phyloP scores from a whole-genome alignment of 2,113 vertebrate species.

The Murina feae region DNA sequence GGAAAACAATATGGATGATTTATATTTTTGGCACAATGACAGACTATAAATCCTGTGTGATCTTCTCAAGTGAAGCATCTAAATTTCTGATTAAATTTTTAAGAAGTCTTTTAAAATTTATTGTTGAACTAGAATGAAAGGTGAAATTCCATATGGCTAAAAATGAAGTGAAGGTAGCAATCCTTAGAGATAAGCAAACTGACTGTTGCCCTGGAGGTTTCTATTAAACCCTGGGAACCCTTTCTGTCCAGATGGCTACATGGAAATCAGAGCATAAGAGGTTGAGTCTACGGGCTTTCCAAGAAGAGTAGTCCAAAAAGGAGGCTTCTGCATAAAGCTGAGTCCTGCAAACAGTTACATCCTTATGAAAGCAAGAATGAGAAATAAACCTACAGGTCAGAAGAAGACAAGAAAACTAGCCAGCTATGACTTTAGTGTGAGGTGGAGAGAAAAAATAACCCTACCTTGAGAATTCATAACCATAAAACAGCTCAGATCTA shows the following conservation, averaged over 20 bases:
- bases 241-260: background rate
- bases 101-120: constrained; percentile 50
- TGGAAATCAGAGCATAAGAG: background rate
- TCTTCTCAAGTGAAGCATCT: background rate
- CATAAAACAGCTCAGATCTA: background rate
- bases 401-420: background rate
- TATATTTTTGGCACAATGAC: background rate
- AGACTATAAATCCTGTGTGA: background rate
- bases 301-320: background rate
- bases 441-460: background rate
- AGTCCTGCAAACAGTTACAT: background rate
- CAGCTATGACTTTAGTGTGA: background rate
- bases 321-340: background rate
- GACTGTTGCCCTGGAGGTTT: background rate
- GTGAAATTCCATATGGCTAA: background rate
- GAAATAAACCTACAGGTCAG: background rate
- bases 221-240: background rate
- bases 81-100: constrained; percentile 49
- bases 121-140: constrained; percentile 3
- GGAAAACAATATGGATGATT: constrained; percentile 2
- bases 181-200: background rate
- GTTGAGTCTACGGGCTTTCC: background rate
- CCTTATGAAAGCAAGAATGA: background rate
- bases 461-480: background rate
- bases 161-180: constrained; percentile 13